Base-by-base conservation (phyloP, 1,140 invertebrate genomes). In the Nilaparvata lugens region DNA sequence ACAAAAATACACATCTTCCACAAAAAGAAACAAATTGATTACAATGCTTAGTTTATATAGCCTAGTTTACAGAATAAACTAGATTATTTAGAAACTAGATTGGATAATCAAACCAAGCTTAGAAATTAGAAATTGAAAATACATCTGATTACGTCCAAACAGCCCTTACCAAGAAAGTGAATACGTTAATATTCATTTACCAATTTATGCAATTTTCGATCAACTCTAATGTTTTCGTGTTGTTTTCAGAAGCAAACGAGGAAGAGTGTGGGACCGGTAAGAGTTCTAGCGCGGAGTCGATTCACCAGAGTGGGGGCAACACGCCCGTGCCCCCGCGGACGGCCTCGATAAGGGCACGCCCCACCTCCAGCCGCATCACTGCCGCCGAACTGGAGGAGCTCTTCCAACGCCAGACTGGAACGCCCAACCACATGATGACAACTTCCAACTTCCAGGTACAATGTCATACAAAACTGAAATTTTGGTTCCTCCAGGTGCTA, bases 331-430 rank as follows among this genome's bases (percentile, higher is more conserved):
- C 87, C 65, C 81, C 84, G 23, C 82, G 90, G 71, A 91, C 89
- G 18, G 91, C 92, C 48, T 94, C 91, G 52, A 93, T 95, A 58
- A 83, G 91, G 67, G 85, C 89, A 62, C 78, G 92, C 23, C 91
- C 91, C 9, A 87, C 86, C 0, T 92, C 89, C 14, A 86, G 86
- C 62, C 79, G 93, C 62, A 92, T 95, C 62, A 92, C 91, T 0
- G 88, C 91, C 18, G 88, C 87, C 5, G 91, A 94, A 75, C 79
- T 95, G 25, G 90, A 95, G 75, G 89, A 94, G 76, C 80, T 95
- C 58, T 94, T 95, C 81, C 84, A 91, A 73, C 78, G 87, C 31
- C 89, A 92, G 72, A 68, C 69, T 23, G 73, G 68, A 45, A 69
- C 72, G 13, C 69, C 71, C 67, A 78, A 77, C 54, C 81, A 81